Evolutionary conservation across 2,113 vertebrate species (phyloP).

Genomic region (Istiophorus platypterus): DNA sequence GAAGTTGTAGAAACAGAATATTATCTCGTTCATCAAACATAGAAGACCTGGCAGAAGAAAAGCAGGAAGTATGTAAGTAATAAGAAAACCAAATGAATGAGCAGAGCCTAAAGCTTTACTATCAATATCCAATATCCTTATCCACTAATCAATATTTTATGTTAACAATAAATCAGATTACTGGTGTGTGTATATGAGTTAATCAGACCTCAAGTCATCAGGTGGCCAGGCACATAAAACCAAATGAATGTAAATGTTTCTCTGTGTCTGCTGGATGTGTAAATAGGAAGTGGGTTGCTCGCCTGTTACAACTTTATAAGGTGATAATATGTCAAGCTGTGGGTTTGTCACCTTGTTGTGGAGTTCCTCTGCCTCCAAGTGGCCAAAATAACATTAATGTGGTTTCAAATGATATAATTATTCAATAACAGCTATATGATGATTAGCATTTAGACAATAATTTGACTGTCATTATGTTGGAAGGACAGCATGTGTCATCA

Average conservation of each 20-base stretch:
- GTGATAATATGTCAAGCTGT: constrained; percentile 35
- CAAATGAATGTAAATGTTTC: constrained; percentile 14
- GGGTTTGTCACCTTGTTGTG: constrained; percentile 16
- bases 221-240: background rate
- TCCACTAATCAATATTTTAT: background rate
- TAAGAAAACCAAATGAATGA: background rate
- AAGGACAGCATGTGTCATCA: background rate
- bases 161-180: background rate
- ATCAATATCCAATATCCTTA: background rate
- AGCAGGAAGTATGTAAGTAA: background rate
- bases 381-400: constrained; percentile 1
- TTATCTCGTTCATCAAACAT: background rate
- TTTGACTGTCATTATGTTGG: background rate
- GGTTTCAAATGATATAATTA: constrained; percentile 22
- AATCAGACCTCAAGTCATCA: constrained; percentile 3
- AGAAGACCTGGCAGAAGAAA: background rate
- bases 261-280: constrained; percentile 6
- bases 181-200: background rate
- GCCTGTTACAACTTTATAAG: constrained; percentile 35
- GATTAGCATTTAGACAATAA: background rate
- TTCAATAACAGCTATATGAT: background rate
- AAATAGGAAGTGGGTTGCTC: constrained; percentile 2
- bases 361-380: constrained; percentile 4
- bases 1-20: background rate
- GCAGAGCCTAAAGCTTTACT: background rate